Evolutionary conservation across 2,113 vertebrate species (phyloP).

Genomic region (Ancistrus triradiatus): DNA sequence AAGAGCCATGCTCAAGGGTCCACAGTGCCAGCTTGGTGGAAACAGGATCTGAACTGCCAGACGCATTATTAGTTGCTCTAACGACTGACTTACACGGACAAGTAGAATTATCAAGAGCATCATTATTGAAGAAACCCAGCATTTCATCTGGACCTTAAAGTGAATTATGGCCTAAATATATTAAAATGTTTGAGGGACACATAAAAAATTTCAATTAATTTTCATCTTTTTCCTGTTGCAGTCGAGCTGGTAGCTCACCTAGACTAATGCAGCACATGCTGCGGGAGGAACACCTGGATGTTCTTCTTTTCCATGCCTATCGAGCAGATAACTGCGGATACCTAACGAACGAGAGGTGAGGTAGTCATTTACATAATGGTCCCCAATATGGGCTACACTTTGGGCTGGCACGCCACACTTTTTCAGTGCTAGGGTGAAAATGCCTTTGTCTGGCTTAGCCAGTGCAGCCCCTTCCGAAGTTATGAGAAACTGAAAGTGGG

Average conservation of each 20-base stretch:
- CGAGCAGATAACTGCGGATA: constrained; percentile 79
- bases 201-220: not conserved
- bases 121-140: no score
- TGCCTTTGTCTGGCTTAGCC: constrained; percentile 76
- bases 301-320: constrained; percentile 36
- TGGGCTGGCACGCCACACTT: constrained; percentile 59
- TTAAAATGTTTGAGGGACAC: no score
- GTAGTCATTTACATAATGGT: constrained; percentile 82
- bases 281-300: constrained; percentile 49
- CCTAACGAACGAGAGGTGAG: constrained; percentile 71
- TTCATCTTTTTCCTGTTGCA: constrained; percentile 53
- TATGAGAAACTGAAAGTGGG: constrained; percentile 82
- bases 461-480: constrained; percentile 78
- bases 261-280: constrained; percentile 61
- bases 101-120: no score
- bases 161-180: no score
- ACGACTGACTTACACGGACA: no score
- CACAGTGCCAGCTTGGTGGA: no score
- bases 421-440: constrained; percentile 75
- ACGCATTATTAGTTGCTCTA: no score
- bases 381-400: constrained; percentile 76
- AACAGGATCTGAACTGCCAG: no score
- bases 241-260: constrained; percentile 57
- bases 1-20: no score
- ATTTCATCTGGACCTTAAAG: no score